Evolutionary conservation across 2,797 vertebrate genomes (phyloP), one percentile per base, ranked within the genome.

Genomic region (Gastrophryne carolinensis): DNA sequence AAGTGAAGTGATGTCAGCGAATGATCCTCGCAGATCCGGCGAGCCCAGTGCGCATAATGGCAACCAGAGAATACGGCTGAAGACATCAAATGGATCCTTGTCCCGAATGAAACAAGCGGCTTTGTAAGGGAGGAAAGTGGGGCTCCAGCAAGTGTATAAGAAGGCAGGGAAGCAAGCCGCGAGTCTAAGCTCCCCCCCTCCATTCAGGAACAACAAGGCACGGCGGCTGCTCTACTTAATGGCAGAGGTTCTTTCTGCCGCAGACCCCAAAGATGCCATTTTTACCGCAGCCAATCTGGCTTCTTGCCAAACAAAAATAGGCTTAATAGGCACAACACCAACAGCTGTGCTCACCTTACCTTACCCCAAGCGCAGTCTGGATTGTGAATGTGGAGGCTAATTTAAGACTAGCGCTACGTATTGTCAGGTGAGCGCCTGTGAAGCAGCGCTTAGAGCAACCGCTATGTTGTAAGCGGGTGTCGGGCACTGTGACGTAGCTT

Each of bases 171-270:
- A 86, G 85, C 80, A 83, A 69, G 82, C 84, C 81, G 80, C 82
- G 83, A 87, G 87, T 89, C 83, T 83, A 90, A 90, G 84, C 82
- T 83, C 85, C 80, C n/a, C 85, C 81, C 83, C 82, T 83, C 86
- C 90, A 91, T 91, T 91, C 90, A 91, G 89, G 89, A 91, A 90
- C 89, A 89, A 87, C 85, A 57, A 53, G 53, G 60, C 84, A 84
- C 84, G 82, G 50, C 79, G 81, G 83, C 84, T 88, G 85, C 84
- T 89, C 90, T 91, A 88, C 87, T 87, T 82, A 87, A 84, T 88
- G 87, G 88, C 85, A 85, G 84, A 85, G 84, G 84, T 75, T 66
- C 58, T 82, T 83, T 82, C 85, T 82, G 83, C 82, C 79, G 79
- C 82, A 81, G 13, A 85, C 84, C 86, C 82, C 86, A 85, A 87